A percentile compares a stretch with the other conserved stretches of the same genome.
These are phyloP conservation scores for Crematogaster levior DNA, from an alignment of 2,888 invertebrate genomes.

Conservation along the genomic window DNA sequence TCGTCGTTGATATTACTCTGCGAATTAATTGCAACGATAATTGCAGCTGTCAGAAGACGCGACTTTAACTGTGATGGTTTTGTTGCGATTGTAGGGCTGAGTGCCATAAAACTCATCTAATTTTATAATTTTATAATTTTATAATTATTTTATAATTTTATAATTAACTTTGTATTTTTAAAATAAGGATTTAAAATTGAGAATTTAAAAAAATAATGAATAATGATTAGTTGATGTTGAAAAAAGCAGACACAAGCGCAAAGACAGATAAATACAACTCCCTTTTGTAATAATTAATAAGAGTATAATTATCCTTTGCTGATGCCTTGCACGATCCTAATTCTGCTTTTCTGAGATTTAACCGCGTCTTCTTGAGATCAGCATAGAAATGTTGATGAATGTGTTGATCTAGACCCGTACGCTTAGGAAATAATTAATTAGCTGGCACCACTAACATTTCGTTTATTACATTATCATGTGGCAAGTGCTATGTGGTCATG, in stretches of 20 bases:
- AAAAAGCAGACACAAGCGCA: not conserved
- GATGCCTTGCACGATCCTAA: slow-evolving; percentile 36
- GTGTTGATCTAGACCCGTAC: slow-evolving; percentile 47
- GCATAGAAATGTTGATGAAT: slow-evolving; percentile 3
- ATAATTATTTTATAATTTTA: too few relatives aligned
- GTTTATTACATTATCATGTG: slow-evolving; percentile 18
- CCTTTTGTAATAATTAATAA: not conserved
- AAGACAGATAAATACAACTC: not conserved
- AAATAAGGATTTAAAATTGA: not conserved
- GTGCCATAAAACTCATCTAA: not conserved
- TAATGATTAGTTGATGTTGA: not conserved
- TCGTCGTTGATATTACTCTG: slow-evolving; percentile 1
- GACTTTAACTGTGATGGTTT: slow-evolving; percentile 5
- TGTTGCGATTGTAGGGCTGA: not conserved
- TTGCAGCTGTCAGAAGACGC: not conserved
- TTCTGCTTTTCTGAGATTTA: slow-evolving; percentile 31
- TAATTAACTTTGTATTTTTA: not conserved
- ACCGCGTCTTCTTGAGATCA: slow-evolving; percentile 12
- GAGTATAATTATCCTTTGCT: slow-evolving; percentile 7
- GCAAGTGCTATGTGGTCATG: not conserved
- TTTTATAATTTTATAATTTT: too few relatives aligned
- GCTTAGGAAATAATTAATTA: slow-evolving; percentile 55
- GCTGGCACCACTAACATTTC: slow-evolving; percentile 29
- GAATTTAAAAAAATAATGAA: not conserved
- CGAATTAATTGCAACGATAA: slow-evolving; percentile 13